These are phyloP conservation scores for Megalonaias nervosa DNA, from an alignment of 1,140 invertebrate genomes.

Conservation along the genomic window DNA sequence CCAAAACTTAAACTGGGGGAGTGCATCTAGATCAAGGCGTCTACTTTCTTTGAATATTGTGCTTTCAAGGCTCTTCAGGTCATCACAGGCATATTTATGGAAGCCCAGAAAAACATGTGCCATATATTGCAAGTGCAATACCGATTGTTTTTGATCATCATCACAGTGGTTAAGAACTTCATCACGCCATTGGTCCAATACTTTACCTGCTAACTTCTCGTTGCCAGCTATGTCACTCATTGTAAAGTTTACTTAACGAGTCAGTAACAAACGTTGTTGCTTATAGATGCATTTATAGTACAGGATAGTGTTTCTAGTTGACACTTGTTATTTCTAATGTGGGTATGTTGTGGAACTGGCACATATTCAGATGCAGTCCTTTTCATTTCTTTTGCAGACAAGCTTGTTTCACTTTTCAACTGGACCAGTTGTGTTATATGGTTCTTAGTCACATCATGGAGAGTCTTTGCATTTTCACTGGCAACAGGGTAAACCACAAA, in stretches of 20 bases:
- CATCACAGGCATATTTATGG: background rate
- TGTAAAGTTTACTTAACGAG: slow-evolving; percentile 5
- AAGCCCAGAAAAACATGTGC: slow-evolving; percentile 5
- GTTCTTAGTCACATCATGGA: background rate
- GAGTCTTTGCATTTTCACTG: background rate
- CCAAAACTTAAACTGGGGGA: background rate
- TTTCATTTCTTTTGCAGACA: too few species aligned
- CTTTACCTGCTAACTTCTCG: slow-evolving; percentile 11
- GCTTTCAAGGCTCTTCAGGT: background rate
- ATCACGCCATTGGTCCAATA: slow-evolving; percentile 10
- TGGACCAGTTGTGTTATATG: slow-evolving; percentile 9
- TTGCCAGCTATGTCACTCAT: slow-evolving; percentile 18
- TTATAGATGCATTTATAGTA: too few species aligned
- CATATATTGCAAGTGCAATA: background rate
- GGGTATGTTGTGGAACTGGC: too few species aligned
- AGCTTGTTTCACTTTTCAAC: background rate
- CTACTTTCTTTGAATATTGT: background rate
- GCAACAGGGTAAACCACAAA: slow-evolving; percentile 9
- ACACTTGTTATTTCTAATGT: too few species aligned
- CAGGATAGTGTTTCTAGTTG: too few species aligned
- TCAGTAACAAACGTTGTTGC: background rate
- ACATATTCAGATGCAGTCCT: too few species aligned
- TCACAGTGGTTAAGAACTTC: background rate
- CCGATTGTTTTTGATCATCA: too few species aligned
- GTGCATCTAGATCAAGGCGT: background rate